Percentiles rank a stretch among this genome's conserved stretches.
Evolutionary conservation across 2,113 vertebrate genomes (phyloP).

Genomic region (Ciconia boyciana): DNA sequence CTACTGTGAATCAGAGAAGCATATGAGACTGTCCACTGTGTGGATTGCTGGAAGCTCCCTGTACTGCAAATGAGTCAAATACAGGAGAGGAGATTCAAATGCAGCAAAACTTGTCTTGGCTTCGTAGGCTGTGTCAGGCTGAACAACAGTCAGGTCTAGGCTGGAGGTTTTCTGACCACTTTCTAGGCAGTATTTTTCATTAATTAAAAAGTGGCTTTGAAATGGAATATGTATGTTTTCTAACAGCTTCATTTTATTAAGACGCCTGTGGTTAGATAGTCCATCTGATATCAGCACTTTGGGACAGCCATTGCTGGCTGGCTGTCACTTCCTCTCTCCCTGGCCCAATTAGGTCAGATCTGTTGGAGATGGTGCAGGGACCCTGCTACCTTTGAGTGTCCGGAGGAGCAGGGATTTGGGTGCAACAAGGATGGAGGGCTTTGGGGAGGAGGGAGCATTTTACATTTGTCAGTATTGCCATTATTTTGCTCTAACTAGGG

Average conservation of each 20-base stretch:
- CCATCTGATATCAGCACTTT: neutral
- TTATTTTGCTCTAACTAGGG: neutral
- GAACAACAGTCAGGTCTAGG: neutral
- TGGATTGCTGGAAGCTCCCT: neutral
- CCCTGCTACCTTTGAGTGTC: neutral
- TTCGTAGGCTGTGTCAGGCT: neutral
- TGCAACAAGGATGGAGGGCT: neutral
- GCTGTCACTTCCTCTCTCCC: neutral
- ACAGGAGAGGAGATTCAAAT: neutral
- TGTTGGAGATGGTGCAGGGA: neutral
- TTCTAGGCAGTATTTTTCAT: neutral
- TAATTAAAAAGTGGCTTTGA: neutral
- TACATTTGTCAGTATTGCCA: neutral
- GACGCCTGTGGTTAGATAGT: neutral
- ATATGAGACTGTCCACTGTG: neutral
- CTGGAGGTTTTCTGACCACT: neutral
- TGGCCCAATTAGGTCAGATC: neutral
- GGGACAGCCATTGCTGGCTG: neutral
- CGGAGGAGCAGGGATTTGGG: neutral
- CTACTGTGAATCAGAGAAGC: neutral
- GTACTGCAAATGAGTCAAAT: neutral
- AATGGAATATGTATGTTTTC: neutral
- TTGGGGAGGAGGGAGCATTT: neutral
- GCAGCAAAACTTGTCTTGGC: neutral
- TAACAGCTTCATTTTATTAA: neutral